These are phyloP conservation scores for Drosophila kanekoi DNA, from an alignment of 2,888 invertebrate genomes.

Conservation along the genomic window DNA sequence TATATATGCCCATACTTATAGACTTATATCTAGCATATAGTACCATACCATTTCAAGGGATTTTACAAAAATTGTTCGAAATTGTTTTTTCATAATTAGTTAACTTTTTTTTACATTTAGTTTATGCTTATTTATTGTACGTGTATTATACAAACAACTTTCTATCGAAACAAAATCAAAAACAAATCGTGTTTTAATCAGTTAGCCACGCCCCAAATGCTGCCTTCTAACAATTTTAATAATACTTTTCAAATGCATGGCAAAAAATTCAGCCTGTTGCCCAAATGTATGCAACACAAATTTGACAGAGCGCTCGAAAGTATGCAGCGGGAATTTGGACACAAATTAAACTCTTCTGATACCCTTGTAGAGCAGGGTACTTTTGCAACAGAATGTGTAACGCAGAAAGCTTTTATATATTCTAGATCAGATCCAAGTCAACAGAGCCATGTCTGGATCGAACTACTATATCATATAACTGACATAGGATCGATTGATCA, in stretches of 20 bases:
- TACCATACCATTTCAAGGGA: constrained; percentile 72
- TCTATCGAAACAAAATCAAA: constrained; percentile 59
- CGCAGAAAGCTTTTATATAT: too few species aligned
- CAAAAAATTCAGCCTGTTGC: not conserved
- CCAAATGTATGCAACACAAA: constrained; percentile 35
- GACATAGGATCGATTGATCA: too few species aligned
- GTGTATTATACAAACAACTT: constrained; percentile 77
- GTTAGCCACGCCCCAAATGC: constrained; percentile 1
- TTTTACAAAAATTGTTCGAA: constrained; percentile 79
- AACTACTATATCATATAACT: too few species aligned
- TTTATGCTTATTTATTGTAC: constrained; percentile 77
- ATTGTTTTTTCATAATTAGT: constrained; percentile 65
- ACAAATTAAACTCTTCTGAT: not conserved
- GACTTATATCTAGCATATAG: constrained; percentile 61
- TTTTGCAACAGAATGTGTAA: too few species aligned
- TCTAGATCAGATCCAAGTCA: too few species aligned
- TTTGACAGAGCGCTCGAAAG: not conserved
- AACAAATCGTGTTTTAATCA: constrained; percentile 26
- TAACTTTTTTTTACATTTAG: constrained; percentile 69
- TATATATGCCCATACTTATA: constrained; percentile 53
- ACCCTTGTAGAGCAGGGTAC: too few species aligned
- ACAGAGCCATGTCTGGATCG: too few species aligned
- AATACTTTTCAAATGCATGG: constrained; percentile 12
- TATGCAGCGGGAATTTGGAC: not conserved
- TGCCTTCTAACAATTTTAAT: not conserved